Evolutionary conservation across 2,888 invertebrate species (phyloP).

Genomic region (Griposia aprilina): DNA sequence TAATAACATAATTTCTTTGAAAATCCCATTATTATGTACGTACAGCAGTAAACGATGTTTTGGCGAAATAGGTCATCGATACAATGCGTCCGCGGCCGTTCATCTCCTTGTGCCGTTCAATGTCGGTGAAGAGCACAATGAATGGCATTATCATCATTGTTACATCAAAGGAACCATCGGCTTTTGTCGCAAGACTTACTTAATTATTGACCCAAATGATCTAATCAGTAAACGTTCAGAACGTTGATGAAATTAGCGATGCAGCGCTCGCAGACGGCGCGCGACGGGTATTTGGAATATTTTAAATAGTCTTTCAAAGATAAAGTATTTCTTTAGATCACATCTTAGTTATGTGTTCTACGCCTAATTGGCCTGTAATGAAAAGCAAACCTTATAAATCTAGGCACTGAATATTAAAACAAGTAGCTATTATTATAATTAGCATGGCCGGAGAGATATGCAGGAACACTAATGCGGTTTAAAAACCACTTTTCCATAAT

Average conservation of each 20-base stretch:
- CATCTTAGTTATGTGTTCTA: background rate
- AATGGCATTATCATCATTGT: slow-evolving; percentile 56
- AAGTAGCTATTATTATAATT: too few species aligned
- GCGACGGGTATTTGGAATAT: background rate
- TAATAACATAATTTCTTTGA: slow-evolving; percentile 31
- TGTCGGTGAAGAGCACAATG: slow-evolving; percentile 44
- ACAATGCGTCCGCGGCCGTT: slow-evolving; percentile 37
- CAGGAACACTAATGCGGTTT: background rate
- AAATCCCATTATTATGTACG: slow-evolving; percentile 6
- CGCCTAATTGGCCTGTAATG: slow-evolving; percentile 1
- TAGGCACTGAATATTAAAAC: too few species aligned
- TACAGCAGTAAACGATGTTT: slow-evolving; percentile 30
- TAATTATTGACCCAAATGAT: slow-evolving; percentile 61
- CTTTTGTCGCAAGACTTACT: slow-evolving; percentile 54
- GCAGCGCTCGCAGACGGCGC: slow-evolving; percentile 7
- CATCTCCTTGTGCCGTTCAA: slow-evolving; percentile 38
- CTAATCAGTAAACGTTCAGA: slow-evolving; percentile 54
- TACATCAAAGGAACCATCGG: slow-evolving; percentile 41
- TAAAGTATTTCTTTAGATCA: slow-evolving; percentile 12
- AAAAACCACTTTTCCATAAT: background rate
- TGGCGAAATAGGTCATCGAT: slow-evolving; percentile 41
- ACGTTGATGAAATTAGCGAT: slow-evolving; percentile 47
- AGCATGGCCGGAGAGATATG: background rate
- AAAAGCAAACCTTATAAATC: background rate
- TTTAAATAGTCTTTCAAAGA: slow-evolving; percentile 28